Evolutionary conservation across 2,888 invertebrate genomes (phyloP).

Genomic region (Lithophane semibrunnea): DNA sequence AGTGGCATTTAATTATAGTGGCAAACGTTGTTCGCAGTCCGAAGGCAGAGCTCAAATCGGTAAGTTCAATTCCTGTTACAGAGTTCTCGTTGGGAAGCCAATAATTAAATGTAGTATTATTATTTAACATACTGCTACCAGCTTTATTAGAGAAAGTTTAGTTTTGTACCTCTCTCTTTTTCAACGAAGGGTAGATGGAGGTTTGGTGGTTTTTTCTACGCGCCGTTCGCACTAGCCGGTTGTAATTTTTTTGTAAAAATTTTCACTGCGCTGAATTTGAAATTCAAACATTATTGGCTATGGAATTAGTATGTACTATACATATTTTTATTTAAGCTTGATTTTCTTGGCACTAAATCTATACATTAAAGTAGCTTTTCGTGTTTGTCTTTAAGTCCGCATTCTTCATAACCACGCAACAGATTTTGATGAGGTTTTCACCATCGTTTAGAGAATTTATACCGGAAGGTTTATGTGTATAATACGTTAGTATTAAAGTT

Average conservation of each 20-base stretch:
- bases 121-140: constrained; percentile 4
- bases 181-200: background rate
- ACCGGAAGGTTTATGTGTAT: too few relatives aligned
- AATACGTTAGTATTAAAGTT: too few relatives aligned
- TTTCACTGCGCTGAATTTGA: background rate
- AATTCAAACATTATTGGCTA: background rate
- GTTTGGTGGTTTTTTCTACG: background rate
- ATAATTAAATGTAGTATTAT: constrained; percentile 25
- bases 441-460: too few relatives aligned
- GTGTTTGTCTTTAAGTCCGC: too few relatives aligned
- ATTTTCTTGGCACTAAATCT: background rate
- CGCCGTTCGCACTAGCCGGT: background rate
- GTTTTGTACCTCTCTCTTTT: background rate
- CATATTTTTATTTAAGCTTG: background rate
- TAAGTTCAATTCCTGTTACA: constrained; percentile 51
- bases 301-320: background rate
- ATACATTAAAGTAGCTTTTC: too few relatives aligned
- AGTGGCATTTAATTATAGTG: constrained; percentile 70
- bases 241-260: background rate
- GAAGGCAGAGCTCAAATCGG: constrained; percentile 50
- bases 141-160: background rate
- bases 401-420: too few relatives aligned
- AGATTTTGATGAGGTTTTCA: too few relatives aligned
- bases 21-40: constrained; percentile 57
- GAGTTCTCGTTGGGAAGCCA: constrained; percentile 31